Evolutionary conservation across 92 coral and sea anemone species (phyloP), one percentile per base, ranked within the genome.

Genomic region (Metridium senile): DNA sequence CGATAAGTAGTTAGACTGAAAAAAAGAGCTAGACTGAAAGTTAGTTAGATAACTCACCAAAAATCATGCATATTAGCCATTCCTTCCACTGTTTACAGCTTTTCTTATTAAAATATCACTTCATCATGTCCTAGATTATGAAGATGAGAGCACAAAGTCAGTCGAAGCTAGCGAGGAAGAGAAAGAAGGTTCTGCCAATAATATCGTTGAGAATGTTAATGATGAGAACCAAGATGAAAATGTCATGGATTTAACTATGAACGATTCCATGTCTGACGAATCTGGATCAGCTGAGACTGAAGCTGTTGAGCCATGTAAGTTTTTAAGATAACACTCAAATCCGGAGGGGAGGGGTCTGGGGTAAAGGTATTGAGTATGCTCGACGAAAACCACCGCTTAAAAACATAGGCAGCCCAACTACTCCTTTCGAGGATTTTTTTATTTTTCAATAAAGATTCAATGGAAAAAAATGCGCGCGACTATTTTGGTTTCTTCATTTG

Each of bases 111-210:
- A 39, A 4, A 6, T 39, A 39, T 13, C 6, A 39, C 49, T 39
- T 39, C 49, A 39, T 39, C 13, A 39, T 39, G 49, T 39, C 29
- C n/a, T 31, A 45, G 46, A 16, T 27, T 39, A 46, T 22, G 35
- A 57, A 31, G 67, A 73, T 0, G 63, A 71, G 57, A 53, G 47
- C 26, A 71, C 76, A 17, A 73, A 57, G 64, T 58, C 68, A 73
- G 68, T 73, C 7, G 78, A 49, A 52, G 43, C 56, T 18, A 58
- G 52, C 18, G 85, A 62, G 1, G 85, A 74, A 13, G 70, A 86
- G 11, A 26, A 59, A 59, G 16, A 46, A 26, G 82, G 31, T 0
- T 71, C 71, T 9, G 86, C 33, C 27, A 85, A 34, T 6, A 83
- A 81, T 25, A 83, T 19, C 21, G 35, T 20, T 34, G 72, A 45